A percentile compares a stretch with the other conserved stretches of the same genome.
Conservation (phyloP, 1,140 invertebrate species). For the Agrypnia vestita region DNA sequence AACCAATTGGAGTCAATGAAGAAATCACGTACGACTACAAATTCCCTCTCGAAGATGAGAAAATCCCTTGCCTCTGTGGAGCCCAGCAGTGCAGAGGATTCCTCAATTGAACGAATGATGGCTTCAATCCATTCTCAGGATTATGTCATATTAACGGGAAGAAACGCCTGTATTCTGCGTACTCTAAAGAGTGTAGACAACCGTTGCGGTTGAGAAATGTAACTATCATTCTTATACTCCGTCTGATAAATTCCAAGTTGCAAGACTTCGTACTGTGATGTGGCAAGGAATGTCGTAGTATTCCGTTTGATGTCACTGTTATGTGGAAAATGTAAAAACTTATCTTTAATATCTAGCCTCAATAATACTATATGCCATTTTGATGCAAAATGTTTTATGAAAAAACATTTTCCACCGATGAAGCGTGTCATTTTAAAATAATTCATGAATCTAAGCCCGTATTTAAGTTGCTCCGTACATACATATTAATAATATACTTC, state of each 20-base stretch:
- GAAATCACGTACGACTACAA: constrained; percentile 99
- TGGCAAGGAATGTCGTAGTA: too few relatives aligned
- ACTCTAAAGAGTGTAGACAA: too few relatives aligned
- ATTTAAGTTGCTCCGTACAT: constrained; percentile 13
- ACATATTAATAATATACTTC: constrained; percentile 8
- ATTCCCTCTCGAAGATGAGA: constrained; percentile 99
- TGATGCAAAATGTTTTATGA: not conserved
- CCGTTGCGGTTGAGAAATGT: too few relatives aligned
- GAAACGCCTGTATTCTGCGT: too few relatives aligned
- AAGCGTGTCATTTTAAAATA: constrained; percentile 24
- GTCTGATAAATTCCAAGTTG: too few relatives aligned
- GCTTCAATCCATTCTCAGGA: too few relatives aligned
- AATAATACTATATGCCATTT: constrained; percentile 32
- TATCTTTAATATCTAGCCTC: too few relatives aligned
- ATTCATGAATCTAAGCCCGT: not conserved
- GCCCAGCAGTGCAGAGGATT: constrained; percentile 94
- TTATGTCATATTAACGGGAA: too few relatives aligned
- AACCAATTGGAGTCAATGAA: constrained; percentile 97
- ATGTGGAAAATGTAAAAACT: too few relatives aligned
- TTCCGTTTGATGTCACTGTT: too few relatives aligned
- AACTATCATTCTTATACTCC: too few relatives aligned
- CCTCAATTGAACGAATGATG: constrained; percentile 82
- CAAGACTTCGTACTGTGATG: too few relatives aligned
- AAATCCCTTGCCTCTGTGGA: constrained; percentile 97
- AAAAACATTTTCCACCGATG: constrained; percentile 6